phyloP scores from a whole-genome alignment of 1,140 invertebrate genomes.

The Piezodorus guildinii region DNA sequence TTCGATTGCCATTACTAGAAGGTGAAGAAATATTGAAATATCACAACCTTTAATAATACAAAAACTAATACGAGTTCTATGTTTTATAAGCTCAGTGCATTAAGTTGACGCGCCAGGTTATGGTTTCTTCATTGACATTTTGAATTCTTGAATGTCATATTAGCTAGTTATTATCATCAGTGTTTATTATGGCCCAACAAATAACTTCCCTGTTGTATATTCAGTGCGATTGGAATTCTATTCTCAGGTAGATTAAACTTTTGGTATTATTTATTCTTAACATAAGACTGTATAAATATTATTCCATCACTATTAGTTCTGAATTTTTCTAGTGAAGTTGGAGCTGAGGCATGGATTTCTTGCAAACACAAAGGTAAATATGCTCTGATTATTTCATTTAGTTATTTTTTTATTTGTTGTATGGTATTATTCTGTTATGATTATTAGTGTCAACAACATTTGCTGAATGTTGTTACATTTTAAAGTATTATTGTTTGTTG shows the following conservation, averaged over 20 bases:
- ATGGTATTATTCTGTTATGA: no score
- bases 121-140: no score
- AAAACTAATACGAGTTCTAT: no score
- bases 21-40: no score
- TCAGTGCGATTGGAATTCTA: constrained; percentile 20
- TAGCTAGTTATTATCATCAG: no score
- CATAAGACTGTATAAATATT: background rate
- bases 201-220: background rate
- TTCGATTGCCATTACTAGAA: no score
- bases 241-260: constrained; percentile 3
- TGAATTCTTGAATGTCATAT: background rate
- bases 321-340: constrained; percentile 23
- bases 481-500: background rate
- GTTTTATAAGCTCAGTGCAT: no score
- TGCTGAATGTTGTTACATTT: no score
- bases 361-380: constrained; percentile 26
- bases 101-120: no score
- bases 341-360: constrained; percentile 26
- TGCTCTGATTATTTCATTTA: background rate
- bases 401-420: no score
- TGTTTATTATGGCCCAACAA: background rate
- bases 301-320: background rate
- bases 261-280: background rate
- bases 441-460: no score
- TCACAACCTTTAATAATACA: no score